A percentile compares a stretch with the other conserved stretches of the same genome.
phyloP scores from a whole-genome alignment of 2,113 vertebrate species.

The Phylloscopus trochilus region DNA sequence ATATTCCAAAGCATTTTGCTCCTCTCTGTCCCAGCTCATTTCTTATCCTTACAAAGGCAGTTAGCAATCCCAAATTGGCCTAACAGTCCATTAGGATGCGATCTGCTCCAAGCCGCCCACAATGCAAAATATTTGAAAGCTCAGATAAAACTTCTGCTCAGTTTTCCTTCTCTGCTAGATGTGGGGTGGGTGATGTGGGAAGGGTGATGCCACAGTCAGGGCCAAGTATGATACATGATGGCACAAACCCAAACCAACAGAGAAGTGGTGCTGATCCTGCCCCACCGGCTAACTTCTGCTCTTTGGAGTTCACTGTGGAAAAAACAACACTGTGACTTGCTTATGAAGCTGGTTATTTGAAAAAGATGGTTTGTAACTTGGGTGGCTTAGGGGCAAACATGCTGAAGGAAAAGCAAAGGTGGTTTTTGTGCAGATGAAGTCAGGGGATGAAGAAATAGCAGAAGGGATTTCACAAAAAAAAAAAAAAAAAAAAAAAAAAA shows the following conservation, averaged over 20 bases:
- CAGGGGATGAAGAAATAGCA: constrained; percentile 11
- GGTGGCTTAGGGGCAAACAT: not conserved
- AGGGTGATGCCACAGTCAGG: not conserved
- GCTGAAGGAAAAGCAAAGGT: constrained; percentile 33
- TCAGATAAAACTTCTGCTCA: constrained; percentile 30
- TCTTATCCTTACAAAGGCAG: constrained; percentile 27
- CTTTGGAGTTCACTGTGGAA: constrained; percentile 13
- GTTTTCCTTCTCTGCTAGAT: not conserved
- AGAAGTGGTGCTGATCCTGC: not conserved
- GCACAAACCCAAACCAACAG: constrained; percentile 21
- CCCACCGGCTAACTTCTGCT: not conserved
- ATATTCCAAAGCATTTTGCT: constrained; percentile 23
- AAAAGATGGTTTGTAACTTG: constrained; percentile 44
- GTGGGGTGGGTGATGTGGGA: not conserved
- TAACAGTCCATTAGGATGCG: constrained; percentile 38
- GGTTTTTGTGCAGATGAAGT: constrained; percentile 10
- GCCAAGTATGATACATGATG: not conserved
- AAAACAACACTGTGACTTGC: constrained; percentile 34
- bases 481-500: no score
- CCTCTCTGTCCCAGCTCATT: constrained; percentile 51
- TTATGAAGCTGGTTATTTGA: constrained; percentile 10
- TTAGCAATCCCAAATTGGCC: constrained; percentile 11
- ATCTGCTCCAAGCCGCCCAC: not conserved
- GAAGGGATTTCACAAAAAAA: not conserved
- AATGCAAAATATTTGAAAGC: constrained; percentile 29